Conservation (phyloP, 2,888 invertebrate genomes). For the Uloborus plumipes region DNA sequence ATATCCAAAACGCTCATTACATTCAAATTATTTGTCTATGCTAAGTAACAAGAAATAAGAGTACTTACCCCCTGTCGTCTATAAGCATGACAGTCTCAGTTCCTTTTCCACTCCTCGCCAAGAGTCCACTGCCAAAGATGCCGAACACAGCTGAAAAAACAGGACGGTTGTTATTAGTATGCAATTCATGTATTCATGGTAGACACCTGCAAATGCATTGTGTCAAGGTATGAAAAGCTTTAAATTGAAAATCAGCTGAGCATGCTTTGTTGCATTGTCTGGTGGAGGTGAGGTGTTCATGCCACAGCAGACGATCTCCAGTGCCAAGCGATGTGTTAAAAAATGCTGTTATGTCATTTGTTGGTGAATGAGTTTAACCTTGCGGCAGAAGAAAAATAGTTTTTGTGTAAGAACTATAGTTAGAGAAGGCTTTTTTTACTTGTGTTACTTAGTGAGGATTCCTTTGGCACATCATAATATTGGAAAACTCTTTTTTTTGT, state of each 20-base stretch:
- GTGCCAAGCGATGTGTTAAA: too few species aligned
- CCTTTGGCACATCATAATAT: too few species aligned
- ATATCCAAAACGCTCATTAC: not conserved
- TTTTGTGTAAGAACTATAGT: too few species aligned
- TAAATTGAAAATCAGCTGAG: slow-evolving; percentile 40
- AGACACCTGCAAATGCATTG: slow-evolving; percentile 33
- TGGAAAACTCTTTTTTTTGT: too few species aligned
- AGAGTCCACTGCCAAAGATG: slow-evolving; percentile 65
- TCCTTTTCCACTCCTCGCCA: slow-evolving; percentile 66
- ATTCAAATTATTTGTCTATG: not conserved
- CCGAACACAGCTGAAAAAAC: slow-evolving; percentile 65
- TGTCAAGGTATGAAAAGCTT: slow-evolving; percentile 54
- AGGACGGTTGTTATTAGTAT: slow-evolving; percentile 30
- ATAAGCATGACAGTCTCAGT: slow-evolving; percentile 66
- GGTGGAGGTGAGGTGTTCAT: not conserved
- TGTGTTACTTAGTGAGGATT: too few species aligned
- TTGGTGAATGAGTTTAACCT: too few species aligned
- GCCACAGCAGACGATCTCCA: too few species aligned
- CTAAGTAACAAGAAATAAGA: not conserved
- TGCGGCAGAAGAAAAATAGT: too few species aligned
- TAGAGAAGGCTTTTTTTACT: too few species aligned
- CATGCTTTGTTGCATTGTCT: slow-evolving; percentile 51
- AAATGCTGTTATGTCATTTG: too few species aligned
- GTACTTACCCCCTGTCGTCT: slow-evolving; percentile 66
- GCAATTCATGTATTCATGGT: not conserved